Evolutionary conservation across 1,140 invertebrate genomes (phyloP).

Genomic region (Lucilia sericata): DNA sequence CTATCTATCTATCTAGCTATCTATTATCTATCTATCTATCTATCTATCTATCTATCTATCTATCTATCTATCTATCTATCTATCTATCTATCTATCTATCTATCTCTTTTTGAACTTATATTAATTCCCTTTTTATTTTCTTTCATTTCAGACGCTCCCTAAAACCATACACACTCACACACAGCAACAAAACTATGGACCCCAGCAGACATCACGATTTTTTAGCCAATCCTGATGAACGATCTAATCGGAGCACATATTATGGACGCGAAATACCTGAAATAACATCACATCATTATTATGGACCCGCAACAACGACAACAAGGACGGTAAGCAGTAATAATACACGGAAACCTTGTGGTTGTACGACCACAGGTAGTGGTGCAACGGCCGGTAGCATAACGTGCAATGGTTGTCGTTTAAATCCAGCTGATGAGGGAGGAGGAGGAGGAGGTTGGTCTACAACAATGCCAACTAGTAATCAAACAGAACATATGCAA

Average conservation of each 20-base stretch:
- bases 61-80: too few species aligned
- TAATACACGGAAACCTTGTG: constrained; percentile 22
- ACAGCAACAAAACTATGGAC: constrained; percentile 54
- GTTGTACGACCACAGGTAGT: constrained; percentile 27
- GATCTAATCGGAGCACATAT: constrained; percentile 29
- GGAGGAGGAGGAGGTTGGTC: constrained; percentile 7
- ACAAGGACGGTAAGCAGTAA: constrained; percentile 49
- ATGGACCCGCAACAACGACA: constrained; percentile 53
- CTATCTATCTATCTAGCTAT: too few species aligned
- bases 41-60: too few species aligned
- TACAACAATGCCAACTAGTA: neutral
- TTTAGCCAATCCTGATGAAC: constrained; percentile 44
- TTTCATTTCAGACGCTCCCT: neutral
- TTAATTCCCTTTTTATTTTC: neutral
- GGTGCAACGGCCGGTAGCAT: constrained; percentile 49
- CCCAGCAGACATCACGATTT: constrained; percentile 64
- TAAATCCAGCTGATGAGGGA: constrained; percentile 30
- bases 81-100: too few species aligned
- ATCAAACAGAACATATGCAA: neutral
- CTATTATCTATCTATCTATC: too few species aligned
- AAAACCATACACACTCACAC: too few species aligned
- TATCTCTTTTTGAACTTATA: neutral
- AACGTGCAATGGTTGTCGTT: constrained; percentile 49
- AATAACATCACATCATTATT: constrained; percentile 26
- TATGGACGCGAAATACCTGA: constrained; percentile 43